Evolutionary conservation across 1,140 invertebrate species (phyloP).

Genomic region (Drosophila biarmipes): DNA sequence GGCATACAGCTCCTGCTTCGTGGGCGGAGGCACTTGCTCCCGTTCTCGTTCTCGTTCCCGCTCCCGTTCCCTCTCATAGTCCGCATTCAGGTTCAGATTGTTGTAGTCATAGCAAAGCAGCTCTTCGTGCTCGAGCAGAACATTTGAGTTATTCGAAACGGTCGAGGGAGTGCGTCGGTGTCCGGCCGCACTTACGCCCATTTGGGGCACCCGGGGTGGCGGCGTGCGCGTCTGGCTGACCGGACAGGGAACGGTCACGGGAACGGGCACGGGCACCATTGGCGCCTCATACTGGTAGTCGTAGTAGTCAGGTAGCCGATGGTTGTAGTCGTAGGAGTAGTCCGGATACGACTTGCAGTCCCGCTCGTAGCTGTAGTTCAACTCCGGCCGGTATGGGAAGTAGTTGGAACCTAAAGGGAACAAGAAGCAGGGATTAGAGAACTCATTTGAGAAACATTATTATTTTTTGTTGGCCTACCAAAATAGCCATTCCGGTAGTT

Average conservation of each 20-base stretch:
- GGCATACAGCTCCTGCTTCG: slow-evolving; percentile 72
- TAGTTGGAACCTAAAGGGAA: slow-evolving; percentile 72
- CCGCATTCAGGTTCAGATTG: slow-evolving; percentile 74
- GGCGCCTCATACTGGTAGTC: slow-evolving; percentile 73
- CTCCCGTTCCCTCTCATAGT: slow-evolving; percentile 53
- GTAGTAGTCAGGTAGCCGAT: slow-evolving; percentile 79
- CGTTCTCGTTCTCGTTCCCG: slow-evolving; percentile 6
- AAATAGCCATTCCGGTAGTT: slow-evolving; percentile 79
- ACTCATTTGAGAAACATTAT: too few relatives aligned
- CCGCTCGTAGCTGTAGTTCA: slow-evolving; percentile 76
- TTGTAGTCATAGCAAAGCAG: slow-evolving; percentile 84
- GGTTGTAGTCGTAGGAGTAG: slow-evolving; percentile 82
- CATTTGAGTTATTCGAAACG: slow-evolving; percentile 79
- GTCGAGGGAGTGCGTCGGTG: slow-evolving; percentile 80
- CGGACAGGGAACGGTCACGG: slow-evolving; percentile 19
- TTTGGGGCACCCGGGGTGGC: slow-evolving; percentile 77
- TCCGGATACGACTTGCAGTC: slow-evolving; percentile 84
- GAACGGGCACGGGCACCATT: slow-evolving; percentile 23
- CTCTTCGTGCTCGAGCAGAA: slow-evolving; percentile 85
- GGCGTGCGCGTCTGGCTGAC: slow-evolving; percentile 66
- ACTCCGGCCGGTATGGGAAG: slow-evolving; percentile 80
- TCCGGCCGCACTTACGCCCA: slow-evolving; percentile 77
- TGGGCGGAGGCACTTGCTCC: slow-evolving; percentile 41
- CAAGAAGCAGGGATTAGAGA: background rate
- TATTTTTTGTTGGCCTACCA: slow-evolving; percentile 44